phyloP scores from a whole-genome alignment of 2,888 invertebrate genomes.

The Brachyptera putata region DNA sequence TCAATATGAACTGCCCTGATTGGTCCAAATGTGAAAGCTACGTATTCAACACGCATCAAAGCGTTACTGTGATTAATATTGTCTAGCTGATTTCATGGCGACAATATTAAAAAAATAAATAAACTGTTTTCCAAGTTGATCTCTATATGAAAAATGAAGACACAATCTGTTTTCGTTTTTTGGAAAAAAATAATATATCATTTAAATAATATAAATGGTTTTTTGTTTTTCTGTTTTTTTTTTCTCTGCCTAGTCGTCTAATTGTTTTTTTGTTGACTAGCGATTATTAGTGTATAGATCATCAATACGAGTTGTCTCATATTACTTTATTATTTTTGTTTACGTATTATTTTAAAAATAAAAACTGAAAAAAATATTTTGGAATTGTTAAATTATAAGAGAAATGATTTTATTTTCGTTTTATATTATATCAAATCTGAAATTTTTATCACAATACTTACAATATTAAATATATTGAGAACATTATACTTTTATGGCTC shows the following conservation, averaged over 20 bases:
- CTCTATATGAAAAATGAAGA: conserved; percentile 10
- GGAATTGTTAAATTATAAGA: conserved; percentile 2
- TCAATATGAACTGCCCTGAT: not conserved
- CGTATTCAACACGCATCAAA: conserved; percentile 33
- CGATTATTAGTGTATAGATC: not conserved
- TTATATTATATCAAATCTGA: not conserved
- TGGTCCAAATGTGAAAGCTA: conserved; percentile 2
- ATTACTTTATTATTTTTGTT: conserved; percentile 16
- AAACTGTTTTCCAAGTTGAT: conserved; percentile 22
- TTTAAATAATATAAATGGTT: not conserved
- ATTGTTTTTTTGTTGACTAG: conserved; percentile 5
- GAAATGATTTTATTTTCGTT: conserved; percentile 15
- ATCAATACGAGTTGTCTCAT: not conserved
- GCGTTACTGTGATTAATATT: conserved; percentile 34
- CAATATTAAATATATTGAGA: not conserved
- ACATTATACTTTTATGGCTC: not conserved
- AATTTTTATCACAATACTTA: conserved; percentile 11
- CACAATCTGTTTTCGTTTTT: not conserved
- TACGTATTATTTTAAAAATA: conserved; percentile 7
- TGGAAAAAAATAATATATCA: not conserved
- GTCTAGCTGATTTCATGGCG: conserved; percentile 12
- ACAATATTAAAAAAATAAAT: conserved; percentile 17
- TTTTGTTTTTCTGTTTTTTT: conserved; percentile 16
- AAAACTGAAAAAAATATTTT: not conserved
- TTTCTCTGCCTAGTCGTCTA: conserved; percentile 4